Base-by-base conservation (phyloP, 1,140 invertebrate species). In the Tetramorium simillimum region DNA sequence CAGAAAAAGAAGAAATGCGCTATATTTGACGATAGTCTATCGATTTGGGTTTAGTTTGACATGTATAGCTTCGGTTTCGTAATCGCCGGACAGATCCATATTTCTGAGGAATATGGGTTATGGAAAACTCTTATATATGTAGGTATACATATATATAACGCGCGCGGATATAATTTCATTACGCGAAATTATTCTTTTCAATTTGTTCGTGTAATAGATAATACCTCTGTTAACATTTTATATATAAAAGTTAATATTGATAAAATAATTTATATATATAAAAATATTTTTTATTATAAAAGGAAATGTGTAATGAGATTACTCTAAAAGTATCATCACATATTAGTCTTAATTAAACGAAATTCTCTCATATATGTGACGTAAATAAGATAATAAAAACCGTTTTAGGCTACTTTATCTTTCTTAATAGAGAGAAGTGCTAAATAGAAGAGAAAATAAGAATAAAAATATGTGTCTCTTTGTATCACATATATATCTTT, bases 331-430 rank as follows among this genome's bases (percentile, higher is more conserved):
- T 65, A 65, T 65, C 62, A 37, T 62, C 24, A 14, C 5, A 16
- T 28, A 62, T 65, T 65, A 65, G 62, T 65, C 62, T 65, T 65
- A 65, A 65, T 65, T 65, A 65, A 37, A 65, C 62, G 33, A 65
- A 37, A 65, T 33, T 63, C 16, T 63, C 16, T 37, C 7, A 0
- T 63, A 37, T 5, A 37, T 37, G 40, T 33, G 33, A 65, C 33
- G 3, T 40, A 21, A 67, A 67, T 67, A 40, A 28, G n/a, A 51
- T 28, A 49, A 70, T 51, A 72, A 33, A 72, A 56, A 56, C 7
- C 0, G 4, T 28, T 73, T 56, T 53, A 56, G 24, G 33, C 24
- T 33, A 33, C 18, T 56, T 73, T 53, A 73, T 56, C 18, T 56
- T 56, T 18, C 18, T 56, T 56, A 73, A 73, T 53, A 10, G 28